Evolutionary conservation across 2,888 invertebrate genomes (phyloP), one percentile per base, ranked within the genome.

Genomic region (Aphodius sticticus): DNA sequence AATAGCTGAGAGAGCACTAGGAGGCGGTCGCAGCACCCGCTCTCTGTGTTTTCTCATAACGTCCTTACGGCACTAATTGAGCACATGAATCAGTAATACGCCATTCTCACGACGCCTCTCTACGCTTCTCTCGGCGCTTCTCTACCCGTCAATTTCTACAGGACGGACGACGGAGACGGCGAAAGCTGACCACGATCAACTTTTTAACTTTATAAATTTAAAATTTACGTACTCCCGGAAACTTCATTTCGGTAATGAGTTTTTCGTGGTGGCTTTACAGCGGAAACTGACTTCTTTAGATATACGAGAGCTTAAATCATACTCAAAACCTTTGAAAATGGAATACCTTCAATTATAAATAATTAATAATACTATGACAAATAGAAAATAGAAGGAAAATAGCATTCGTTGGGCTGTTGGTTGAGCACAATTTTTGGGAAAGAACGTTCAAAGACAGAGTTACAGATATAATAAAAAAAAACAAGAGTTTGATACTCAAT

Each of bases 11-110:
- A 81, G 84, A 81, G 79, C 82, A 81, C 80, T 80, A 83, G 83
- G 85, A 85, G 83, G 84, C 80, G 83, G 12, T 1, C 53, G 12
- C 7, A 12, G 53, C 53, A 12, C 53, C 53, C 3, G 4, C 53
- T 53, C 53, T 53, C 53, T 53, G 84, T 83, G 80, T 82, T 84
- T 84, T 75, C 85, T 86, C 85, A 85, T 85, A 84, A 83, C 85
- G 84, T 86, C 86, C 86, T 86, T 86, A 79, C 87, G 87, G 84
- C 82, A 84, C 84, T 87, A 87, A 87, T 87, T 87, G 87, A 86
- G 85, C 84, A 83, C 85, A 86, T 87, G 87, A 87, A 87, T 87
- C 85, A 86, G 83, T 87, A 86, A 87, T 85, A 83, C 53, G 53
- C 80, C 82, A 83, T 86, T 85, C 86, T 85, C 86, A 85, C 86